Evolutionary conservation across 1,140 invertebrate species (phyloP).

Genomic region (Papilio polyxenes): DNA sequence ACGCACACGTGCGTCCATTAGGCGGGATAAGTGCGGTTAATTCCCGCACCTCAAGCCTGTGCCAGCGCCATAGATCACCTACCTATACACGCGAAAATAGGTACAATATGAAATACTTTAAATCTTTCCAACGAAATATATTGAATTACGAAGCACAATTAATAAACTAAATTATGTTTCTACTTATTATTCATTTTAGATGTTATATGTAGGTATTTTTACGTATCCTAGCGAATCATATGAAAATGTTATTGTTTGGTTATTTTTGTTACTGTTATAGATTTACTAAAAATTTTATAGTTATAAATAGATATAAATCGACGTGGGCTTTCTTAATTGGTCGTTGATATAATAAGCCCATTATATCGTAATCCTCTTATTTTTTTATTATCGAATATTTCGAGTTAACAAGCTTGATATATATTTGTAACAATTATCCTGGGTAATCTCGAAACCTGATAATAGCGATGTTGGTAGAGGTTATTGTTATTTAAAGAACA

Average conservation of each 20-base stretch:
- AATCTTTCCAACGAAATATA: not conserved
- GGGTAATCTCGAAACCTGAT: not conserved
- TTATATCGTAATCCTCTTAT: not conserved
- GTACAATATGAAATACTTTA: conserved; percentile 42
- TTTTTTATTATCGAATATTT: not conserved
- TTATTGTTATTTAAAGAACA: not conserved
- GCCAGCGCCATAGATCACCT: conserved; percentile 54
- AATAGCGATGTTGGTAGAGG: not conserved
- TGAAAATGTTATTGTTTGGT: too few relatives aligned
- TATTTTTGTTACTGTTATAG: too few relatives aligned
- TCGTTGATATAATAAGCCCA: not conserved
- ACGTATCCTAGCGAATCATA: too few relatives aligned
- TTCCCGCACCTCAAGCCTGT: conserved; percentile 64
- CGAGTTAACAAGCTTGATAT: not conserved
- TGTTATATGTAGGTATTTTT: too few relatives aligned
- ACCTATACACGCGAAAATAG: conserved; percentile 53
- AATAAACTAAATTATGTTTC: too few relatives aligned
- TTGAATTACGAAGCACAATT: not conserved
- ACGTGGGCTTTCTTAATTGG: not conserved
- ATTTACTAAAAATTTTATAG: too few relatives aligned
- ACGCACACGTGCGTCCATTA: conserved; percentile 63
- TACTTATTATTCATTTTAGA: too few relatives aligned
- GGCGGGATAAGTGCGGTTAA: conserved; percentile 74
- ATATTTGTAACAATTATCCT: not conserved
- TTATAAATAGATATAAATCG: not conserved